Evolutionary conservation across 2,113 vertebrate species (phyloP).

Genomic region (Phylloscopus whistleri): DNA sequence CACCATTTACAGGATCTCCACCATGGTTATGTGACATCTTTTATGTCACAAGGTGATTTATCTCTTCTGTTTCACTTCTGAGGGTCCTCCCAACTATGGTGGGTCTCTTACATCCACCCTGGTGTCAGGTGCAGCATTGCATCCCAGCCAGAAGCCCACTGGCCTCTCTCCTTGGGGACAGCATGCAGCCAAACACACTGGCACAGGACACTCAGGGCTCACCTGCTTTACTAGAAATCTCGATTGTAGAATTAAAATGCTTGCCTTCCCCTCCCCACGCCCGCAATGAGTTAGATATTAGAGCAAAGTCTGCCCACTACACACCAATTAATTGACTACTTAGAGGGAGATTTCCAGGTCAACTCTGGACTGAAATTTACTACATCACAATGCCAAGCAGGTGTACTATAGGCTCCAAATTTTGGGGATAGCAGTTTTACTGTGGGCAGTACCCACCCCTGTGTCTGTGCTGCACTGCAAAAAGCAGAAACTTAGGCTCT

Average conservation of each 20-base stretch:
- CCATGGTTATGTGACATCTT: background rate
- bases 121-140: background rate
- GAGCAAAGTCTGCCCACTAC: background rate
- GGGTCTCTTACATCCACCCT: background rate
- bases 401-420: background rate
- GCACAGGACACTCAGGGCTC: background rate
- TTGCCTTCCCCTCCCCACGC: accelerated
- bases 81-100: background rate
- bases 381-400: background rate
- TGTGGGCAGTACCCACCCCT: background rate
- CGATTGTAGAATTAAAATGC: background rate
- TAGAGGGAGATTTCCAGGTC: background rate
- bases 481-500: background rate
- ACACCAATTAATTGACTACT: background rate
- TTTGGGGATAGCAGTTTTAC: background rate
- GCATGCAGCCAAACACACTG: background rate
- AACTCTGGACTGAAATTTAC: background rate
- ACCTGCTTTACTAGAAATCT: background rate
- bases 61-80: background rate
- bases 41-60: background rate
- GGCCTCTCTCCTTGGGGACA: background rate
- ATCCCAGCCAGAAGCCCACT: background rate
- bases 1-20: background rate
- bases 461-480: background rate
- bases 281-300: background rate